Base-by-base conservation (phyloP, 2,113 vertebrate species). In the Tachycineta bicolor region DNA sequence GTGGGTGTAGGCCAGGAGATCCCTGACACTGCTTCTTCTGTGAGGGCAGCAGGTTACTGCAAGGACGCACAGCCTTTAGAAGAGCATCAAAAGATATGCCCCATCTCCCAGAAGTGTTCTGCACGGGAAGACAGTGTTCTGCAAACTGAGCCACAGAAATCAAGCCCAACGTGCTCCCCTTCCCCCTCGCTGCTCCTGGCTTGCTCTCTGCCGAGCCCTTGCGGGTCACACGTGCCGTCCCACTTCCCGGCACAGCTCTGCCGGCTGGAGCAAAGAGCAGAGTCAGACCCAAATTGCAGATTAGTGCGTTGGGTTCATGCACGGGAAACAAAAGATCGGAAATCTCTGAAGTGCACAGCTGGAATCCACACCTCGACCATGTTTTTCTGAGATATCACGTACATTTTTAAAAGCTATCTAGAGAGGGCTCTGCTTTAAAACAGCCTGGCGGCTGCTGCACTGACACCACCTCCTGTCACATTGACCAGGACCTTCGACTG, bases 271-370 rank as follows among this genome's bases (percentile, higher is more conserved):
- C 93, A 79, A 91, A 90, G 90, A 95, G 90, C 94, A 49, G 87
- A 93, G 87, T 94, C 95, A 93, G 96, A 93, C 89, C 95, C 82
- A 93, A 93, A 87, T 62, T 89, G 87, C 94, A 94, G 94, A 94
- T 94, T 82, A 91, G 87, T 94, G 93, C 0, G 67, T 76, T 79
- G 89, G 94, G 94, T 95, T 96, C 91, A 91, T 77, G 87, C 63
- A 96, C 52, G 93, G 91, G 96, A 97, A 97, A 95, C 94, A 96
- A 89, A 96, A 93, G 94, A 94, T 94, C 8, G 91, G 95, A 96
- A 96, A 96, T 94, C 95, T 97, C 96, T 94, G 93, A 97, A 96
- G 95, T 90, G 87, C 91, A 95, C 93, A 96, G 96, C 96, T 97
- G 93, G 96, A 96, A 93, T 95, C 96, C 93, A 94, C 90, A 93